Evolutionary conservation across 2,888 invertebrate species (phyloP).

Genomic region (Alloplasta piceator): DNA sequence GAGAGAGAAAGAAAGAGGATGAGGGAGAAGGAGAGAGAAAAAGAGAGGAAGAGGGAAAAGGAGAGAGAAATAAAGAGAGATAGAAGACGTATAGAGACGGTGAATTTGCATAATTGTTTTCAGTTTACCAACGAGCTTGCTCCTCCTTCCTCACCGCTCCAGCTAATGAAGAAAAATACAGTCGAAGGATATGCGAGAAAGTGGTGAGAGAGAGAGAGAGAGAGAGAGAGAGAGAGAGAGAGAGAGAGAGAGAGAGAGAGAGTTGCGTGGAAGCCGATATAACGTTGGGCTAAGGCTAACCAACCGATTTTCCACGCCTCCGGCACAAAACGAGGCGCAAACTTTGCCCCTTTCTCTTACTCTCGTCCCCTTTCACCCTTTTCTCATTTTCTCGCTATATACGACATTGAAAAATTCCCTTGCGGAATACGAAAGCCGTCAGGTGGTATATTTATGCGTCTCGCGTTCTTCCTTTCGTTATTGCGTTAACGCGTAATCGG

Average conservation of each 20-base stretch:
- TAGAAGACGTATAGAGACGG: slow-evolving; percentile 52
- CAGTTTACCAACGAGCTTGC: slow-evolving; percentile 71
- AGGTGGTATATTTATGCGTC: slow-evolving; percentile 50
- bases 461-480: slow-evolving; percentile 46
- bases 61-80: slow-evolving; percentile 52
- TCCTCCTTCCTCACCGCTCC: slow-evolving; percentile 52
- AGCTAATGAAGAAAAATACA: slow-evolving; percentile 79
- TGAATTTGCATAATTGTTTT: slow-evolving; percentile 80
- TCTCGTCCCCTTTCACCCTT: slow-evolving; percentile 13
- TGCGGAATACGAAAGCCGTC: slow-evolving; percentile 38
- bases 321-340: slow-evolving; percentile 54
- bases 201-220: slow-evolving; percentile 6
- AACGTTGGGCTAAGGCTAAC: slow-evolving; percentile 49
- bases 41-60: slow-evolving; percentile 26
- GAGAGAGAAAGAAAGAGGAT: slow-evolving; percentile 28
- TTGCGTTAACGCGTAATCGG: slow-evolving; percentile 37
- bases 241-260: slow-evolving; percentile 32
- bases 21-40: slow-evolving; percentile 42
- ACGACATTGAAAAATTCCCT: slow-evolving; percentile 44
- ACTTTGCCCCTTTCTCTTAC: slow-evolving; percentile 57
- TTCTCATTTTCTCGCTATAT: slow-evolving; percentile 46
- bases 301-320: slow-evolving; percentile 64
- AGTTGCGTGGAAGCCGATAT: slow-evolving; percentile 59
- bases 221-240: slow-evolving; percentile 11
- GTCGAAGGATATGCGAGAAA: slow-evolving; percentile 57